A percentile compares a stretch with the other conserved stretches of the same genome.
phyloP scores from a whole-genome alignment of 2,113 vertebrate genomes.

The Hymenochirus boettgeri region DNA sequence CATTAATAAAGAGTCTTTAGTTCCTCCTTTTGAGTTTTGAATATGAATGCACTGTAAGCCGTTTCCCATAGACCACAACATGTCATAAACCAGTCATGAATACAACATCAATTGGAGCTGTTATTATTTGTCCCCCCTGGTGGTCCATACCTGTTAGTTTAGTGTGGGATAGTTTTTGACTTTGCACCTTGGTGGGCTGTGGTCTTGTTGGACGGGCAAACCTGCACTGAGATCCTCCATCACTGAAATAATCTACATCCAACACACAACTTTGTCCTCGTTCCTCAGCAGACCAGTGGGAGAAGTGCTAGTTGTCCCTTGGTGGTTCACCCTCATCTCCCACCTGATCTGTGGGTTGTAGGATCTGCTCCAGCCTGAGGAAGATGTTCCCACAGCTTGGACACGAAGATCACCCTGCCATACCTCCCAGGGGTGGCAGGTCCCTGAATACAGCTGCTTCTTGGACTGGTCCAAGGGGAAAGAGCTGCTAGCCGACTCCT shows the following conservation, averaged over 20 bases:
- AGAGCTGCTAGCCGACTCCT: constrained; percentile 92
- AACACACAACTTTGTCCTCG: constrained; percentile 91
- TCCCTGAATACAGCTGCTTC: constrained; percentile 95
- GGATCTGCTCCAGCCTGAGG: constrained; percentile 87
- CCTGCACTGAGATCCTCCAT: constrained; percentile 92
- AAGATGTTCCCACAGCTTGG: constrained; percentile 88
- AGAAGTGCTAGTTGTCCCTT: constrained; percentile 96
- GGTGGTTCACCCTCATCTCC: constrained; percentile 93
- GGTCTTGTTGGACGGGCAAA: constrained; percentile 90
- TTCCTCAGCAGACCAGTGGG: constrained; percentile 95
- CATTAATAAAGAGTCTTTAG: no score
- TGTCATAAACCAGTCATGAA: no score
- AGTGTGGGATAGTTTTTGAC: constrained; percentile 92
- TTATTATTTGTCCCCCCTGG: no score
- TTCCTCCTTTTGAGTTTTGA: no score
- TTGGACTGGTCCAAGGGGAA: constrained; percentile 94
- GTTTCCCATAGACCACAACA: no score
- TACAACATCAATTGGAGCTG: no score
- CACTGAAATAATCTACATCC: constrained; percentile 95
- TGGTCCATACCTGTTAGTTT: constrained; percentile 90
- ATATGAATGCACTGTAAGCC: no score
- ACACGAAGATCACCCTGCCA: constrained; percentile 88
- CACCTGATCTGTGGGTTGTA: constrained; percentile 91
- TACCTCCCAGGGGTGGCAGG: constrained; percentile 93
- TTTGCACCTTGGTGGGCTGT: constrained; percentile 81